phyloP scores from a whole-genome alignment of 2,797 vertebrate species.

The Crax fasciolata region DNA sequence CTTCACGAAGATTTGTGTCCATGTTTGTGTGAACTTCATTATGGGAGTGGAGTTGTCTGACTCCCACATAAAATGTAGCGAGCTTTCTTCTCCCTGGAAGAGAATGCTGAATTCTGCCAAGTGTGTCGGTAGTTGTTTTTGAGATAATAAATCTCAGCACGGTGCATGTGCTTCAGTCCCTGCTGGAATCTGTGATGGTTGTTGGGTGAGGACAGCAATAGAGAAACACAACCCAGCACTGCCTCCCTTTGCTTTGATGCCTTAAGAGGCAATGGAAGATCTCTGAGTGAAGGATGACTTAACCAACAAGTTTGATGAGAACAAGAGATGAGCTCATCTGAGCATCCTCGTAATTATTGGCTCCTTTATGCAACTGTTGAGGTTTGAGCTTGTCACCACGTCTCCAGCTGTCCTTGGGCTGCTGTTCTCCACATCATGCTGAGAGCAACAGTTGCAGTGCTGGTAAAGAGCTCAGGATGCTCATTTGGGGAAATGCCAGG shows the following conservation, averaged over 20 bases:
- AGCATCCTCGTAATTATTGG: background rate
- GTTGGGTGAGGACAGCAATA: background rate
- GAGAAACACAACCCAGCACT: background rate
- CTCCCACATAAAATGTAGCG: background rate
- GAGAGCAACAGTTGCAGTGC: background rate
- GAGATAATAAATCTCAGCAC: background rate
- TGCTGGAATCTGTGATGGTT: accelerated
- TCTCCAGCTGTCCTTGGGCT: background rate
- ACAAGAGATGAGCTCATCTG: background rate
- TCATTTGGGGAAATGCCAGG: background rate
- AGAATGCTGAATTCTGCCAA: background rate
- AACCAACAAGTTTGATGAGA: background rate
- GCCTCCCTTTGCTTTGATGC: background rate
- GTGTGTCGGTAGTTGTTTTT: background rate
- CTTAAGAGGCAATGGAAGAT: background rate
- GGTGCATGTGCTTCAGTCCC: background rate
- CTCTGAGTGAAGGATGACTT: background rate
- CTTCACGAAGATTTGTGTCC: constrained; percentile 5
- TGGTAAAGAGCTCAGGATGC: background rate
- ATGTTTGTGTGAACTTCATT: background rate
- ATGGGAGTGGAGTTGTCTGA: background rate
- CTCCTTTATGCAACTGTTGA: background rate
- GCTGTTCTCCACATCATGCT: accelerated
- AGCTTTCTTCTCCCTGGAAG: background rate
- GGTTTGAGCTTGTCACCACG: background rate